Base-by-base conservation (phyloP, 2,888 invertebrate genomes). In the Agonum fuliginosum region DNA sequence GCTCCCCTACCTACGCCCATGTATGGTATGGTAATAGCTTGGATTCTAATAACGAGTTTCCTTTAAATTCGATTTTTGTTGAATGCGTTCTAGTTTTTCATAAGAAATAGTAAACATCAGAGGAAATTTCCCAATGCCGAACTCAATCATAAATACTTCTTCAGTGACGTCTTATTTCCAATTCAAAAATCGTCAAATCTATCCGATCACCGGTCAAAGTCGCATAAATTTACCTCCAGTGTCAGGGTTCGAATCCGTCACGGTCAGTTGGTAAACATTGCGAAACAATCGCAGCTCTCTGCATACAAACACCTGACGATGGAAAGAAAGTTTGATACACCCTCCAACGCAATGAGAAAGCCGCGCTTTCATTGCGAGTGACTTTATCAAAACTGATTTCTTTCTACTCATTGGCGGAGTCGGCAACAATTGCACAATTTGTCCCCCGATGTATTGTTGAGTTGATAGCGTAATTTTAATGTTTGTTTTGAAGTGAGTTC, bases 181-280 rank as follows among this genome's bases (percentile, higher is more conserved):
- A n/a, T n/a, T n/a, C 20, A 41, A 41, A 54, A 72, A 51, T 43
- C 10, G 22, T 6, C 58, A 58, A 73, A 65, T 74, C 24, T 12
- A 51, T 51, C 19, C 65, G 65, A 65, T 30, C 62, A 27, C 19
- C 67, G 67, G 67, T 67, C 48, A 71, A 51, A 71, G 51, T 51
- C 46, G 71, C 51, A 71, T 71, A 74, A 58, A 74, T 74, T 74
- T 43, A 65, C 19, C 19, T 62, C 65, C 74, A 74, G 74, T 74
- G 74, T 74, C 74, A 74, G 74, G 74, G 74, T 65, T 54, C 17
- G 46, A 74, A 30, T 43, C 10, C 46, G 24, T 65, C 74, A 74
- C 43, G 74, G 74, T 46, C 74, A 65, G 24, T 74, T 74, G 43
- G 30, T 34, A 72, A 51, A 71, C 20, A 72, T 74, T 74, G 12